A percentile compares a stretch with the other conserved stretches of the same genome.
These are phyloP conservation scores for Andrena marginata DNA, from an alignment of 2,888 invertebrate genomes.

Conservation along the genomic window DNA sequence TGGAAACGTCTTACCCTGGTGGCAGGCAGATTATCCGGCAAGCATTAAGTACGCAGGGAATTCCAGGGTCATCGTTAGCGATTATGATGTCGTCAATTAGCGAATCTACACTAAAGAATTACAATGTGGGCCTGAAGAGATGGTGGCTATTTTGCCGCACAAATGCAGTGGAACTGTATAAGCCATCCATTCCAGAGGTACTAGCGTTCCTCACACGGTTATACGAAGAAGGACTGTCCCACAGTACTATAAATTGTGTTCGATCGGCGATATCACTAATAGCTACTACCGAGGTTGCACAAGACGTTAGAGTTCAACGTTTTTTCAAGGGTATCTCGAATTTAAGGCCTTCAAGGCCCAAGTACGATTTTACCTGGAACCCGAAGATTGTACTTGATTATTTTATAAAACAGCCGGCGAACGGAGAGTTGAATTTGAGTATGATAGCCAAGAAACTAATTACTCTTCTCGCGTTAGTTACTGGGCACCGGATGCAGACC, in stretches of 20 bases:
- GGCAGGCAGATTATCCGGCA: too few species aligned
- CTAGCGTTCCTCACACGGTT: not conserved
- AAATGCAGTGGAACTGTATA: not conserved
- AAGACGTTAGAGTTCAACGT: not conserved
- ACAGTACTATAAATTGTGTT: not conserved
- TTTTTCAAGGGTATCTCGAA: not conserved
- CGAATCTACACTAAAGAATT: too few species aligned
- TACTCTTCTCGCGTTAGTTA: not conserved
- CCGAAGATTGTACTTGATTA: not conserved
- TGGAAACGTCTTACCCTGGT: too few species aligned
- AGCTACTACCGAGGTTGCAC: not conserved
- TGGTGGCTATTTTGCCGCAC: not conserved
- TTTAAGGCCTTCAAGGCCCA: not conserved
- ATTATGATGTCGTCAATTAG: too few species aligned
- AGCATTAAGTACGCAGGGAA: too few species aligned
- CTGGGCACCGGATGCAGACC: not conserved
- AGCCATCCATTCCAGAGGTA: not conserved
- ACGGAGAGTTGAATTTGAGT: not conserved
- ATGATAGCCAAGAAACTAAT: not conserved
- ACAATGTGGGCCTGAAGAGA: too few species aligned
- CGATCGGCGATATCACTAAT: not conserved
- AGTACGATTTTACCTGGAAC: not conserved
- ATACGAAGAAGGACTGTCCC: not conserved
- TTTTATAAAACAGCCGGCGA: not conserved
- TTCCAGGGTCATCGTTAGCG: too few species aligned